Conservation (phyloP, 1,140 invertebrate genomes). For the Propsilocerus akamusi region DNA sequence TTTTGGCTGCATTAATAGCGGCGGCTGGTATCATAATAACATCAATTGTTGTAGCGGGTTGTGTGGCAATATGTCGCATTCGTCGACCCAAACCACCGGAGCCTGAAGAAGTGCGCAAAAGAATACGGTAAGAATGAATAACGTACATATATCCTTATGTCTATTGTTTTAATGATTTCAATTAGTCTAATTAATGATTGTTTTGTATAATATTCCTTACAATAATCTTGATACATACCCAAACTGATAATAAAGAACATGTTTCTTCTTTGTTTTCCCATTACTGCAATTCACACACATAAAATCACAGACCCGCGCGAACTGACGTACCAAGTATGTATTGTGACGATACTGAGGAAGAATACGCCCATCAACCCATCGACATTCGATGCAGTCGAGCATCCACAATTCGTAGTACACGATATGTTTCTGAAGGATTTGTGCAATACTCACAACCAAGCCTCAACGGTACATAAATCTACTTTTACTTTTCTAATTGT, state of each 20-base stretch:
- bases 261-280: neutral
- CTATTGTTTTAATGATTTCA: slow-evolving; percentile 4
- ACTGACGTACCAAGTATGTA: slow-evolving; percentile 25
- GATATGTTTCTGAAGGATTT: slow-evolving; percentile 25
- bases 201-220: neutral
- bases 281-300: neutral
- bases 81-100: slow-evolving; percentile 21
- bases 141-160: too few relatives aligned
- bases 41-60: slow-evolving; percentile 25
- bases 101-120: slow-evolving; percentile 24
- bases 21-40: slow-evolving; percentile 23
- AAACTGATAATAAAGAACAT: neutral
- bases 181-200: slow-evolving; percentile 3
- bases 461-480: slow-evolving; percentile 23
- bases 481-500: too few relatives aligned
- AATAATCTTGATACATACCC: neutral
- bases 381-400: slow-evolving; percentile 11
- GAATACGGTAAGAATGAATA: slow-evolving; percentile 20
- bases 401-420: slow-evolving; percentile 11
- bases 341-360: slow-evolving; percentile 21
- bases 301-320: slow-evolving; percentile 16
- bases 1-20: slow-evolving; percentile 21
- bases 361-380: slow-evolving; percentile 10
- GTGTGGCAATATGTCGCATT: slow-evolving; percentile 23
- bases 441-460: slow-evolving; percentile 25